Conservation (phyloP, 1,140 invertebrate genomes). For the Pseudomyrmex flavicornis region DNA sequence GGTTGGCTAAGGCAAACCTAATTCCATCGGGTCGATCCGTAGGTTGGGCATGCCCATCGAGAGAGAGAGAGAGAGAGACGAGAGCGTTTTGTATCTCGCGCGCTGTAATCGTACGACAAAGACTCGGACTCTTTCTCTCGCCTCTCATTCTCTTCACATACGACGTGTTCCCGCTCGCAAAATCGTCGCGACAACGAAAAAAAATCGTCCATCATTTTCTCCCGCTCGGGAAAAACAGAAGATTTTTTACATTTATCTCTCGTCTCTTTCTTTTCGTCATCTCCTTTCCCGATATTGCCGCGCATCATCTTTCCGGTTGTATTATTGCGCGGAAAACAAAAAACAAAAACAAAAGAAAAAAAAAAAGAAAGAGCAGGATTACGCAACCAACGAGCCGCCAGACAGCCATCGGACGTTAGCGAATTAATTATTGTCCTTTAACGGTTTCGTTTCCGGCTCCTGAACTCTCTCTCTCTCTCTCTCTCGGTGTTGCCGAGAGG, state of each 20-base stretch:
- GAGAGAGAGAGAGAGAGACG: conserved; percentile 49
- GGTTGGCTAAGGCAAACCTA: conserved; percentile 72
- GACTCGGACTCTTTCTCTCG: conserved; percentile 51
- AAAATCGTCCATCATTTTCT: not conserved
- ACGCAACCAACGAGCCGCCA: conserved; percentile 29
- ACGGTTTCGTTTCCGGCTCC: conserved; percentile 53
- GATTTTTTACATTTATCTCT: conserved; percentile 9
- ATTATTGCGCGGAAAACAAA: conserved; percentile 31
- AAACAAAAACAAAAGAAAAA: conserved; percentile 14
- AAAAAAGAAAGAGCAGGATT: conserved; percentile 37
- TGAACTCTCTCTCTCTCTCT: not conserved
- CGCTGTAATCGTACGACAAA: conserved; percentile 77
- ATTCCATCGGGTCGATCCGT: conserved; percentile 68
- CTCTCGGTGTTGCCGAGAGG: conserved; percentile 35
- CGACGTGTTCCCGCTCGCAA: conserved; percentile 35
- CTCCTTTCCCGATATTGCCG: not conserved
- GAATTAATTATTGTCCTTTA: conserved; percentile 64
- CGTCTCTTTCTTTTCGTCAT: conserved; percentile 12
- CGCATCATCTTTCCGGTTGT: conserved; percentile 21
- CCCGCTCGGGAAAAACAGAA: conserved; percentile 12
- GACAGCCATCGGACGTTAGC: conserved; percentile 16
- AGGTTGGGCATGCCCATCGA: conserved; percentile 61
- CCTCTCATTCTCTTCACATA: not conserved
- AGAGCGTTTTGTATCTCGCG: conserved; percentile 46
- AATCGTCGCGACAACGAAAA: conserved; percentile 47